Conservation (phyloP, 1,140 invertebrate species). For the Rhagoletis pomonella region DNA sequence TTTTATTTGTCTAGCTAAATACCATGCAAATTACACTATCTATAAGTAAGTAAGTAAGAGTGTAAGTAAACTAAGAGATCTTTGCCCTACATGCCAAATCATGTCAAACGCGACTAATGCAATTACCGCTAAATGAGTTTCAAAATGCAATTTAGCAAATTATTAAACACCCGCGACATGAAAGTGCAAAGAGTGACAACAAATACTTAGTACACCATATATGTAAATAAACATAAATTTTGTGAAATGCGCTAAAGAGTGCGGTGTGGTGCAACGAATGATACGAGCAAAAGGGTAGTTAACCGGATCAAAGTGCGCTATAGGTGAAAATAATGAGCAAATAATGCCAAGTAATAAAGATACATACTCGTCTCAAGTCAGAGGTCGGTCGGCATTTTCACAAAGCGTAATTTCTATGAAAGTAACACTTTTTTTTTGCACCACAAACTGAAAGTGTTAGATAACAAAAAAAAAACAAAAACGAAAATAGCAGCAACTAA, state of each 20-base stretch:
- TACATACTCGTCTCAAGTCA: not conserved
- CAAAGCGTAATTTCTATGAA: not conserved
- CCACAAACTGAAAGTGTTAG: not conserved
- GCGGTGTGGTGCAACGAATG: not conserved
- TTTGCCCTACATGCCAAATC: conserved; percentile 51
- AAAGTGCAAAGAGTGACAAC: conserved; percentile 34
- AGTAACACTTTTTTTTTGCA: not conserved
- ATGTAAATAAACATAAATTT: not conserved
- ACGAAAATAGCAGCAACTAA: too few species aligned
- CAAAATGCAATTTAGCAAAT: conserved; percentile 55
- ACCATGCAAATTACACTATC: not conserved
- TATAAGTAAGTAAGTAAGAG: conserved; percentile 8
- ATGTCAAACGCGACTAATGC: conserved; percentile 55
- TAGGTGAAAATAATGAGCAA: not conserved
- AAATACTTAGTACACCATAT: not conserved
- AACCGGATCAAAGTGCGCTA: not conserved
- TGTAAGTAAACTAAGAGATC: conserved; percentile 52
- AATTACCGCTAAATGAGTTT: conserved; percentile 54
- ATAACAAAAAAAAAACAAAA: not conserved
- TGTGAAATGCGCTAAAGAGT: not conserved
- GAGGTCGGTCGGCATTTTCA: not conserved
- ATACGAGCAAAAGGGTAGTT: not conserved
- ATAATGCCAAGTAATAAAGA: not conserved
- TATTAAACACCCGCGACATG: conserved; percentile 53
- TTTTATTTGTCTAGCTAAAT: not conserved